Evolutionary conservation across 2,888 invertebrate genomes (phyloP).

Genomic region (Trachelus troglodyta): DNA sequence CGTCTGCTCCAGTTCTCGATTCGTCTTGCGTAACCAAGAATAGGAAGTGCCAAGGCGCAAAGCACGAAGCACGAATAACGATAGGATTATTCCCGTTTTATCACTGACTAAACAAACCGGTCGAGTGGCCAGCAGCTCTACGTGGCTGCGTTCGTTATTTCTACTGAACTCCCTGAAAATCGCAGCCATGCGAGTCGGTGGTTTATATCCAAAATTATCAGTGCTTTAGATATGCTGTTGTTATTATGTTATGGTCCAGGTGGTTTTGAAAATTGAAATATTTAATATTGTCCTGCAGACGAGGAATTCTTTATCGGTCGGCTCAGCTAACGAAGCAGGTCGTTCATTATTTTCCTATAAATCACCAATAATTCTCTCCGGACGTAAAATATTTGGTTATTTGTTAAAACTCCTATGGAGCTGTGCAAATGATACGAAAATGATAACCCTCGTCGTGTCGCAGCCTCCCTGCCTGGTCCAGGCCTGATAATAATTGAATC

Average conservation of each 20-base stretch:
- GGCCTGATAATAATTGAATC: not conserved
- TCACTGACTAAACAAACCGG: conserved; percentile 8
- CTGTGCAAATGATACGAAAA: not conserved
- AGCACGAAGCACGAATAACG: not conserved
- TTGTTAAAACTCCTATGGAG: not conserved
- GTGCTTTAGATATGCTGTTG: not conserved
- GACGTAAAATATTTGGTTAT: not conserved
- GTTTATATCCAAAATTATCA: not conserved
- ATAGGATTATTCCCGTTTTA: conserved; percentile 1
- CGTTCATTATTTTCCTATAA: not conserved
- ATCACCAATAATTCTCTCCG: not conserved
- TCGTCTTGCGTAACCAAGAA: not conserved
- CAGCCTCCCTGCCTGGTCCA: not conserved
- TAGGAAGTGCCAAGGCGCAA: not conserved
- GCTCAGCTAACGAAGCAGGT: not conserved
- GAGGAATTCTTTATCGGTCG: not conserved
- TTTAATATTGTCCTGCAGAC: not conserved
- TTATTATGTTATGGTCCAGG: not conserved
- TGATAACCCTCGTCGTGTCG: not conserved
- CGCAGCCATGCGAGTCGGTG: not conserved
- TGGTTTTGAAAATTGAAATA: not conserved
- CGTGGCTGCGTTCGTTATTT: not conserved
- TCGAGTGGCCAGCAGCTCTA: not conserved
- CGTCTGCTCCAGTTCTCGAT: not conserved
- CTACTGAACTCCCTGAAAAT: not conserved